phyloP scores from a whole-genome alignment of 1,140 invertebrate genomes.

The Pseudomyrmex sp. region DNA sequence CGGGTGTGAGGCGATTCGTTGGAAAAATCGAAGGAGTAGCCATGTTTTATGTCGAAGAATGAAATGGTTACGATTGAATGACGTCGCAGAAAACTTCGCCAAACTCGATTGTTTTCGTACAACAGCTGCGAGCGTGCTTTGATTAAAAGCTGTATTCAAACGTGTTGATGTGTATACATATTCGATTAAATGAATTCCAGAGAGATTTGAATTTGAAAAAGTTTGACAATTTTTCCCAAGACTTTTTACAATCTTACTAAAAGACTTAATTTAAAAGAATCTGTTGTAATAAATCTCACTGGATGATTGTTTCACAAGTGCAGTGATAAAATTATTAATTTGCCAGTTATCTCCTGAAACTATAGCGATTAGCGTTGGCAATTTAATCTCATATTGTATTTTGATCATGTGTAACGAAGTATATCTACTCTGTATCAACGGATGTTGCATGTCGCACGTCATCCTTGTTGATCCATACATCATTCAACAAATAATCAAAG shows the following conservation, averaged over 20 bases:
- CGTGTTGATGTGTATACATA: not conserved
- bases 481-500: not conserved
- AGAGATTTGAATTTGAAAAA: not conserved
- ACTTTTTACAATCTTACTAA: not conserved
- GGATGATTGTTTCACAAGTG: not conserved
- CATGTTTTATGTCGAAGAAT: slow-evolving; percentile 25
- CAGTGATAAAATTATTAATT: not conserved
- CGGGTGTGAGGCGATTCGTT: not conserved
- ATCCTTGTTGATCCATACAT: not conserved
- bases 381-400: not conserved
- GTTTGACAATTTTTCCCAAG: not conserved
- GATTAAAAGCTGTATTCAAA: not conserved
- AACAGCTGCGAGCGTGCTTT: slow-evolving; percentile 1
- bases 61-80: slow-evolving; percentile 33
- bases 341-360: not conserved
- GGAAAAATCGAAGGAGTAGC: slow-evolving; percentile 16
- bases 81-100: slow-evolving; percentile 8
- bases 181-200: not conserved
- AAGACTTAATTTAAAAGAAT: not conserved
- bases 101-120: not conserved
- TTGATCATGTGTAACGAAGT: not conserved
- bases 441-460: too few relatives aligned
- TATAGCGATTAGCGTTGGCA: not conserved
- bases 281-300: not conserved
- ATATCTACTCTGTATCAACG: not conserved